Base-by-base conservation (phyloP, 2,888 invertebrate genomes). In the Drosophila neonasuta region DNA sequence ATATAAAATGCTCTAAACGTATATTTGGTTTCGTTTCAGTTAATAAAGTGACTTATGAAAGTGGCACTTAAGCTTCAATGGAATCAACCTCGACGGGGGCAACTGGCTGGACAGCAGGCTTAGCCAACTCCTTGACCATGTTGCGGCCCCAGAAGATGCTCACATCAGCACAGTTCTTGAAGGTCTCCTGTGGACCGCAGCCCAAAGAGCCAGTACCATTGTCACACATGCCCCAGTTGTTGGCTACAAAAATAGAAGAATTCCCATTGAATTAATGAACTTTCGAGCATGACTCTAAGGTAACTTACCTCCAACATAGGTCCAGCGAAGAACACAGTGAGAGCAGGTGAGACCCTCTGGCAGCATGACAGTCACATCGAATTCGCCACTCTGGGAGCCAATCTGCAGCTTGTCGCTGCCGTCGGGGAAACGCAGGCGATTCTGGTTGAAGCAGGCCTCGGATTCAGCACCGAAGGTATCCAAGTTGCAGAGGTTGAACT, bases 301-400 rank as follows among this genome's bases (percentile, higher is more conserved):
- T 42, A 9, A 29, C 66, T 59, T 49, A 88, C 92, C 93, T 15
- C 91, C 89, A 1, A 83, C 82, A 71, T 92, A 93, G 36, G 91
- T 91, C 93, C 93, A 93, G 60, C 93, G 91, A 2, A 93, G 79
- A 0, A 93, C 92, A 76, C 93, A 93, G 45, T 92, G 92, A 0
- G 91, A 71, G 78, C 93, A 93, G n/a, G 80, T 90, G 13, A 93
- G 52, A 2, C 86, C 89, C 2, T 78, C 24, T 0, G 93, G 93
- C 10, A 93, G 86, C 15, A 80, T 36, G 5, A 90, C 67, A 1
- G 73, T 74, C n/a, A 89, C 78, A 45, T 85, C 80, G 48, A 89
- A 89, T 51, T 83, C 82, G 0, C 89, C 90, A 0, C 36, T 6
- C 17, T 69, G 39, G 4, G 44, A 56, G 11, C 88, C 85, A 58